Evolutionary conservation across 2,113 vertebrate genomes (phyloP).

Genomic region (Erythrolamprus reginae): DNA sequence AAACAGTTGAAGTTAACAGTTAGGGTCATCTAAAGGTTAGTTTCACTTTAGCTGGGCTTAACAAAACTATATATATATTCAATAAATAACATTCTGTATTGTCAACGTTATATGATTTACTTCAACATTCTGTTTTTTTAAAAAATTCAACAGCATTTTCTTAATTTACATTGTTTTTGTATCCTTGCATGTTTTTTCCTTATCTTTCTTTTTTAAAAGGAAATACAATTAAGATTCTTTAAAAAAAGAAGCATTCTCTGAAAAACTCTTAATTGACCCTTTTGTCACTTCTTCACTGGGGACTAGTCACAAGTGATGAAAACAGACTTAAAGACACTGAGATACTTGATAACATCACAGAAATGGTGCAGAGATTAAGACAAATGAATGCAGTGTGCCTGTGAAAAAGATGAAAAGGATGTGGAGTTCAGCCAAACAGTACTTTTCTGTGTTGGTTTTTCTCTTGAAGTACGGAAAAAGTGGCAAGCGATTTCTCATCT

Average conservation of each 20-base stretch:
- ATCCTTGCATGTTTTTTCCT: neutral
- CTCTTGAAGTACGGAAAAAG: neutral
- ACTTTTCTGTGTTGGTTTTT: neutral
- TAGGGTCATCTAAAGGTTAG: no score
- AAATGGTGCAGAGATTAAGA: neutral
- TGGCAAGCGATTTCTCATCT: neutral
- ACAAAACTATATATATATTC: no score
- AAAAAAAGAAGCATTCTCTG: neutral
- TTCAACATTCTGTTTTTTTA: neutral
- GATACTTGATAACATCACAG: neutral
- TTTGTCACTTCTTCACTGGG: neutral
- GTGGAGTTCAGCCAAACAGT: neutral
- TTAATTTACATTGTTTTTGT: neutral
- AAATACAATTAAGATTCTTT: conserved; percentile 5
- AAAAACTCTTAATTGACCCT: neutral
- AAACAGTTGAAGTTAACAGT: no score
- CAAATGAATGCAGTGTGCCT: neutral
- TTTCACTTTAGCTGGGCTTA: no score
- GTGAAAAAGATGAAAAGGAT: neutral
- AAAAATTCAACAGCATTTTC: neutral
- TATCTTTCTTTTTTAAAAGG: neutral
- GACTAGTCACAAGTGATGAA: neutral
- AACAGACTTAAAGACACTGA: neutral
- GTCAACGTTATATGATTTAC: neutral
- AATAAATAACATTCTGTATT: neutral